A percentile compares a stretch with the other conserved stretches of the same genome.
Conservation (phyloP, 2,113 vertebrate genomes). For the Irena cyanogastra region DNA sequence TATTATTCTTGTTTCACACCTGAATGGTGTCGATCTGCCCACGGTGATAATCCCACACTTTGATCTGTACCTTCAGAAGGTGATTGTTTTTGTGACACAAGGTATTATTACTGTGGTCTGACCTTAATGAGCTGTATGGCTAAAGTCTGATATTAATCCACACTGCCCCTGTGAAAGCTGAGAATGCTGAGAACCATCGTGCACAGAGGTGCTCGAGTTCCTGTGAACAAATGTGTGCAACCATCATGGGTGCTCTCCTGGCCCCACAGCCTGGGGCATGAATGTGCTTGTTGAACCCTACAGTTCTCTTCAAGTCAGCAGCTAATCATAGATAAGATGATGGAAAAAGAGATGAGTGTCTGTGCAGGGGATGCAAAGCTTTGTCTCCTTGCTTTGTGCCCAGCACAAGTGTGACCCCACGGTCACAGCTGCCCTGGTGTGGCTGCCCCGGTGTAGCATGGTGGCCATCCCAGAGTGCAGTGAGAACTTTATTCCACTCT, state of each 20-base stretch:
- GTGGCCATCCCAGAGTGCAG: neutral
- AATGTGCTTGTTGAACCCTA: conserved; percentile 52
- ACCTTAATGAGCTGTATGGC: neutral
- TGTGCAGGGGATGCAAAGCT: neutral
- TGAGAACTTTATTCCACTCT: neutral
- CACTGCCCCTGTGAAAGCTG: conserved; percentile 19
- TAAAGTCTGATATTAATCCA: conserved; percentile 13
- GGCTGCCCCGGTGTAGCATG: neutral
- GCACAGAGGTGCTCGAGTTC: neutral
- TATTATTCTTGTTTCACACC: neutral
- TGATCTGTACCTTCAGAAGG: conserved; percentile 1
- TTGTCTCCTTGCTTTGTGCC: neutral
- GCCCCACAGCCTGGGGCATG: neutral
- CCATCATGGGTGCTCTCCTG: neutral
- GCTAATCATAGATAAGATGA: conserved; percentile 36
- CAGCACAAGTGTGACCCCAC: neutral
- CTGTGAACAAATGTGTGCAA: neutral
- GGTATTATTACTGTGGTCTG: neutral
- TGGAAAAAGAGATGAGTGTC: neutral
- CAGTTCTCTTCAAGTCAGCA: neutral
- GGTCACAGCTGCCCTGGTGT: neutral
- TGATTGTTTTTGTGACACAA: neutral
- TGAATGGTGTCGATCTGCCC: neutral
- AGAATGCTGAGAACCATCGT: conserved; percentile 40
- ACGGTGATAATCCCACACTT: neutral